Evolutionary conservation across 2,113 vertebrate genomes (phyloP).

Genomic region (Accipiter virgatus): DNA sequence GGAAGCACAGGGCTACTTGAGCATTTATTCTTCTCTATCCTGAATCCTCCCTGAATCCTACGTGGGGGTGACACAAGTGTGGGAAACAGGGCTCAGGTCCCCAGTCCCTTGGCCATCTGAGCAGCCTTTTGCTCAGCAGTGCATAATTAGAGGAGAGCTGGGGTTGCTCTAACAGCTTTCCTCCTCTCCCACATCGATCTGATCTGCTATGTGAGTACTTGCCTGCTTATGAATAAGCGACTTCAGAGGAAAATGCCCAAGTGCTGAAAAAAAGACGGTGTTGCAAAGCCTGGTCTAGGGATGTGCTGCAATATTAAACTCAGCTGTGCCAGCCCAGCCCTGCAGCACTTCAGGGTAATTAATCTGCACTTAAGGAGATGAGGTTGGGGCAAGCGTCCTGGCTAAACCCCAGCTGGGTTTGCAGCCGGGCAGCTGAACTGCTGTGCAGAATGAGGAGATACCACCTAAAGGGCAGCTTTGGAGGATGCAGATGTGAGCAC

Average conservation of each 20-base stretch:
- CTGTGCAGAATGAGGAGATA: neutral
- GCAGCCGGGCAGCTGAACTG: neutral
- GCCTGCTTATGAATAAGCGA: neutral
- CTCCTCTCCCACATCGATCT: fast-evolving
- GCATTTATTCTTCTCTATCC: neutral
- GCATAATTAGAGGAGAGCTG: neutral
- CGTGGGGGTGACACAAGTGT: neutral
- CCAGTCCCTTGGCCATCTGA: neutral
- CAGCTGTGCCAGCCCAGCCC: neutral
- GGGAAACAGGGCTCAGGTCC: neutral
- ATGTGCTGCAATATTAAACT: neutral
- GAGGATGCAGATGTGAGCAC: neutral
- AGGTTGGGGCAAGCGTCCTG: neutral
- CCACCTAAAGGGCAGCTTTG: neutral
- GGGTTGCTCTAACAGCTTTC: neutral
- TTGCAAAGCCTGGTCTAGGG: neutral
- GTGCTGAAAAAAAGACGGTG: neutral
- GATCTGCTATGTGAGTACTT: fast-evolving
- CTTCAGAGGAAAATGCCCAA: neutral
- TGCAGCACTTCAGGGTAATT: neutral
- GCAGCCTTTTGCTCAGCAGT: neutral
- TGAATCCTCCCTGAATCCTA: neutral
- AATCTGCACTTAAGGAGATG: neutral
- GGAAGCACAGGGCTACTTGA: neutral
- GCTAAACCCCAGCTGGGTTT: neutral